Evolutionary conservation across 2,113 vertebrate genomes (phyloP).

Genomic region (Gymnarchus niloticus): DNA sequence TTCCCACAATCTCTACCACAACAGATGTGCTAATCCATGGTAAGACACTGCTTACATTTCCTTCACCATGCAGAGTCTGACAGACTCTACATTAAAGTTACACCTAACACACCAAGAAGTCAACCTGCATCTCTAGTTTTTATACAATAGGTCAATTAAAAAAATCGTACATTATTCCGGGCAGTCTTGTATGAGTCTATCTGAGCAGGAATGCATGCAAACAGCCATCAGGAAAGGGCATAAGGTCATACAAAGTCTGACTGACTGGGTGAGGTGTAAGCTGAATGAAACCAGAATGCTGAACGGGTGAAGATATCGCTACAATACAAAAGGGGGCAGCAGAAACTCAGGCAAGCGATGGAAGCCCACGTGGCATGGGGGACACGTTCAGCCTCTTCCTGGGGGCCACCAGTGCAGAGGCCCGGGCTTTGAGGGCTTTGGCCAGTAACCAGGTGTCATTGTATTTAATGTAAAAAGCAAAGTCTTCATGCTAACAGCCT

Average conservation of each 20-base stretch:
- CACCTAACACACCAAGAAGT: background rate
- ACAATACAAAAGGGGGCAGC: slow-evolving; percentile 5
- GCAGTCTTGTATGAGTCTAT: background rate
- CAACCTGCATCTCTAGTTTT: background rate
- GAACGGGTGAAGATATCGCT: background rate
- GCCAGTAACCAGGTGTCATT: background rate
- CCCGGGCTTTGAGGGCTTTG: background rate
- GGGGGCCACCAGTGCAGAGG: too few relatives aligned
- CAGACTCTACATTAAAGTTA: background rate
- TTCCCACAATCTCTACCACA: background rate
- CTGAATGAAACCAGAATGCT: background rate
- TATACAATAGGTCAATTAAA: background rate
- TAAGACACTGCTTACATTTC: background rate
- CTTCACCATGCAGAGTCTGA: background rate
- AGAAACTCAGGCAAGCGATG: background rate
- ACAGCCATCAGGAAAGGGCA: background rate
- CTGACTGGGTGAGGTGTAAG: background rate
- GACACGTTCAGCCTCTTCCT: background rate
- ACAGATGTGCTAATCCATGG: background rate
- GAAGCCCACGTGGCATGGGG: too few relatives aligned
- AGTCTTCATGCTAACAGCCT: background rate
- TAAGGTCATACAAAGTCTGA: background rate
- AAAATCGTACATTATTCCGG: background rate
- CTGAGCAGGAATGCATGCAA: background rate
- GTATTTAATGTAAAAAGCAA: background rate